These are phyloP conservation scores for Halcyon smyrnensis DNA, from an alignment of 2,797 vertebrate genomes.

Conservation along the genomic window DNA sequence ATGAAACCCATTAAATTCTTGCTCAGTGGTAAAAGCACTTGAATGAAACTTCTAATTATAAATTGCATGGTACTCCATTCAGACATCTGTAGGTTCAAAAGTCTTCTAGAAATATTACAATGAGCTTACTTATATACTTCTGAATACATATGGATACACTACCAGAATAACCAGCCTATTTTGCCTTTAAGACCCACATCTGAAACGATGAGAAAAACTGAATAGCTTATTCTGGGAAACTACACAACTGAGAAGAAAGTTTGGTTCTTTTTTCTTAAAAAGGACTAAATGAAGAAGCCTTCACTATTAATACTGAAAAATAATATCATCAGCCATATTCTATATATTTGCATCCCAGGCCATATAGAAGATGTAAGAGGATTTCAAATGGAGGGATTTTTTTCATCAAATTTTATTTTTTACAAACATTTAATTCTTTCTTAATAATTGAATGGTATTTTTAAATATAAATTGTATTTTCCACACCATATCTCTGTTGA, in stretches of 20 bases:
- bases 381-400: background rate
- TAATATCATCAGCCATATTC: background rate
- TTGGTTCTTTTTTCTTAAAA: background rate
- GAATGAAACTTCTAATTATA: background rate
- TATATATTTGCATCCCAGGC: background rate
- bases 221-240: background rate
- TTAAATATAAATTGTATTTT: background rate
- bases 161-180: background rate
- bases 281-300: background rate
- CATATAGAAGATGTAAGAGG: background rate
- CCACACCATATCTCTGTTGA: background rate
- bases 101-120: background rate
- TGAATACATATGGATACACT: background rate
- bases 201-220: background rate
- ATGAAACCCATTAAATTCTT: background rate
- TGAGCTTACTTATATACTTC: background rate
- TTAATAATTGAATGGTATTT: background rate
- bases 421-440: background rate
- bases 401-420: background rate
- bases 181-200: background rate
- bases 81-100: background rate
- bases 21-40: background rate
- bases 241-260: background rate
- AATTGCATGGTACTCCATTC: background rate
- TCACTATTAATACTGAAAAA: background rate